Percentiles rank a stretch among this genome's conserved stretches.
Conservation (phyloP, 2,113 vertebrate genomes). For the Bungarus multicinctus region DNA sequence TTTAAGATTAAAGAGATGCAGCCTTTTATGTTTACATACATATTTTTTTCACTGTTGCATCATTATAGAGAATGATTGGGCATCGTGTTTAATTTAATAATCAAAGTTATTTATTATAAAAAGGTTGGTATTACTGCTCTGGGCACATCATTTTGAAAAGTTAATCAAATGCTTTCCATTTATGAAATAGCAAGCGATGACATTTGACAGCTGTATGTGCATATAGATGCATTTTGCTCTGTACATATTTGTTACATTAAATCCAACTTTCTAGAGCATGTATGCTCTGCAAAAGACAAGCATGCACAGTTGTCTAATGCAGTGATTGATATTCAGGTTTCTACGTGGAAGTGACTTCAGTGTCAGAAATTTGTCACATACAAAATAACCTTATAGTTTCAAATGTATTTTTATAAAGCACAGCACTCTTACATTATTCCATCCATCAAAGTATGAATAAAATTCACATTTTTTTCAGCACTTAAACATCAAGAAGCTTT, state of each 20-base stretch:
- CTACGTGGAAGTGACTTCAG: neutral
- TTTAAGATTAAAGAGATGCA: neutral
- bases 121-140: neutral
- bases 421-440: neutral
- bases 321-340: neutral
- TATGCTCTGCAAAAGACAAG: neutral
- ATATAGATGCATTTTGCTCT: neutral
- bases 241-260: neutral
- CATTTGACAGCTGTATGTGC: neutral
- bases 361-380: slow-evolving; percentile 1
- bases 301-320: neutral
- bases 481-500: slow-evolving; percentile 16
- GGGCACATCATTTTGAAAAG: neutral
- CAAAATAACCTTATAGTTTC: neutral
- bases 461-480: slow-evolving; percentile 16
- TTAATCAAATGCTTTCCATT: neutral
- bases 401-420: neutral
- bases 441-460: neutral
- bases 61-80: neutral
- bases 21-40: neutral
- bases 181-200: neutral
- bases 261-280: neutral
- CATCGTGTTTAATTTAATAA: neutral
- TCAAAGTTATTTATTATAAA: neutral
- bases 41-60: neutral